Percentiles rank a stretch among this genome's conserved stretches.
phyloP scores from a whole-genome alignment of 2,888 invertebrate species.

The Carterocephalus palaemon region DNA sequence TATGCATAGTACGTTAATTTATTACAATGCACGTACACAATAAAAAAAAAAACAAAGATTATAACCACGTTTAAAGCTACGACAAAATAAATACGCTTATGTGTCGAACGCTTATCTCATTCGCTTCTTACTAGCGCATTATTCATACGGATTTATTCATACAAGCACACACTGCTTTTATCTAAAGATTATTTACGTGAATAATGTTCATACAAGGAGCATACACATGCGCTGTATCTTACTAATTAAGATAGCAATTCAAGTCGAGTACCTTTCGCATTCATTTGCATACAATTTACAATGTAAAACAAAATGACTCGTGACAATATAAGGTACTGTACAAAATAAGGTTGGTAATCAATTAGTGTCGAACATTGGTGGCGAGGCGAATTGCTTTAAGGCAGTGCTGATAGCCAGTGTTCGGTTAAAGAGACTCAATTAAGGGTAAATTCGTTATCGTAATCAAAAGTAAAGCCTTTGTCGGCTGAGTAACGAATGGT shows the following conservation, averaged over 20 bases:
- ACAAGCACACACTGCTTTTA: conserved; percentile 19
- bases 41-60: no score
- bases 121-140: conserved; percentile 11
- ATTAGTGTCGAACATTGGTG: conserved; percentile 23
- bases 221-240: conserved; percentile 42
- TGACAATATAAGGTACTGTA: no score
- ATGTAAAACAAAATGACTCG: conserved; percentile 8
- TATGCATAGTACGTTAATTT: no score
- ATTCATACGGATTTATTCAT: conserved; percentile 19
- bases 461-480: conserved; percentile 40
- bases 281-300: conserved; percentile 41
- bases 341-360: conserved; percentile 23
- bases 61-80: no score
- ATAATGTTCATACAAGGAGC: conserved; percentile 33
- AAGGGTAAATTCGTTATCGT: conserved; percentile 44
- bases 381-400: conserved; percentile 33
- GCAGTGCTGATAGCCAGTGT: conserved; percentile 21
- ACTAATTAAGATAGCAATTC: conserved; percentile 51
- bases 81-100: neutral
- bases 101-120: conserved; percentile 7
- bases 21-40: no score
- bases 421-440: conserved; percentile 47
- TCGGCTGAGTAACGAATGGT: conserved; percentile 35
- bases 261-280: conserved; percentile 41
- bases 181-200: conserved; percentile 31